A percentile compares a stretch with the other conserved stretches of the same genome.
Conservation (phyloP, 2,797 vertebrate genomes). For the Sebastes diploproa region DNA sequence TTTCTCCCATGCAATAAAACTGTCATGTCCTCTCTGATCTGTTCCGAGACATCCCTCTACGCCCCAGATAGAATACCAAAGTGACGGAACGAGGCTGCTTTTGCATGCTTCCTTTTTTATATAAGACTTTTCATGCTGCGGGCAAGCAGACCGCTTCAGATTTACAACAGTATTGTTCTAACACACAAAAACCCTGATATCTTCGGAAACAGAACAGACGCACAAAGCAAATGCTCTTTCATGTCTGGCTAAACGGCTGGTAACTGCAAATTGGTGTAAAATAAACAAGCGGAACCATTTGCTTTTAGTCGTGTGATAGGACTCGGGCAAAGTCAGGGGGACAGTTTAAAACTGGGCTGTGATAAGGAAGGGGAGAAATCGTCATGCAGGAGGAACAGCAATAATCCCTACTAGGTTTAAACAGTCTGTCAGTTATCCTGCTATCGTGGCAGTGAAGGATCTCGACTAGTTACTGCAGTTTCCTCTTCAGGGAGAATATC, state of each 20-base stretch:
- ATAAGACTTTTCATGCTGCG: constrained; percentile 32
- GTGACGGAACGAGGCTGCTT: constrained; percentile 46
- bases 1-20: constrained; percentile 38
- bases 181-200: constrained; percentile 33
- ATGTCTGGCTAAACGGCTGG: constrained; percentile 34
- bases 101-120: constrained; percentile 39
- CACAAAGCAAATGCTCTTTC: constrained; percentile 48
- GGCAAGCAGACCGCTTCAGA: constrained; percentile 27
- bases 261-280: constrained; percentile 66
- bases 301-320: constrained; percentile 56
- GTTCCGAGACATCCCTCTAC: constrained; percentile 39
- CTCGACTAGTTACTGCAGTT: constrained; percentile 46
- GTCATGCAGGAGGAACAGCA: constrained; percentile 24
- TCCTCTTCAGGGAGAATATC: constrained; percentile 57
- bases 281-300: constrained; percentile 54
- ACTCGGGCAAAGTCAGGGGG: constrained; percentile 57
- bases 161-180: constrained; percentile 19
- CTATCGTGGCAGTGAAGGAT: constrained; percentile 32
- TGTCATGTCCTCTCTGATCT: constrained; percentile 28
- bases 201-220: constrained; percentile 47
- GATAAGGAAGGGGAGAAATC: constrained; percentile 42
- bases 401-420: constrained; percentile 57
- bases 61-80: constrained; percentile 45
- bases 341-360: constrained; percentile 23
- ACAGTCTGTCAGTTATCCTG: constrained; percentile 46